A percentile compares a stretch with the other conserved stretches of the same genome.
Evolutionary conservation across 2,888 invertebrate species (phyloP).

Genomic region (Xestia c-nigrum): DNA sequence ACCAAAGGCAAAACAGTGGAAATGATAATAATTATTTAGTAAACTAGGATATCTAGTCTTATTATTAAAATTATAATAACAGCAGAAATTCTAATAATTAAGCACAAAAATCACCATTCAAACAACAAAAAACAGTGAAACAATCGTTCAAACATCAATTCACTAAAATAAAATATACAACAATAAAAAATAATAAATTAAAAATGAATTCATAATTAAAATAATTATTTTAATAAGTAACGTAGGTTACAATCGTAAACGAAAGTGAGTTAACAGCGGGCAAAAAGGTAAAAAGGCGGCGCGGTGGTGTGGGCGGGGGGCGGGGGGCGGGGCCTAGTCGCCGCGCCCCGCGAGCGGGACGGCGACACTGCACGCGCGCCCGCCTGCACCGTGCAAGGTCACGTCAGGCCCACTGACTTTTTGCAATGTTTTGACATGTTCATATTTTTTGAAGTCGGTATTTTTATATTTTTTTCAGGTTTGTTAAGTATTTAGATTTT

Average conservation of each 20-base stretch:
- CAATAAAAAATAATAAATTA: neutral
- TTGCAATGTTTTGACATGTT: slow-evolving; percentile 78
- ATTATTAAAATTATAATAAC: neutral
- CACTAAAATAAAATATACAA: neutral
- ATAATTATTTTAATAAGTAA: slow-evolving; percentile 61
- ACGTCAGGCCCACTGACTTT: slow-evolving; percentile 69
- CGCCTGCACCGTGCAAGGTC: slow-evolving; percentile 81
- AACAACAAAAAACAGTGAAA: neutral
- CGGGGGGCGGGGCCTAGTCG: slow-evolving; percentile 83
- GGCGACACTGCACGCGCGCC: slow-evolving; percentile 69
- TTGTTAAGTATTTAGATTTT: slow-evolving; percentile 1
- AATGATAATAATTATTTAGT: neutral
- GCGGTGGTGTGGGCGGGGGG: slow-evolving; percentile 85
- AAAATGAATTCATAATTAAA: slow-evolving; percentile 33
- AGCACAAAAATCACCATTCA: neutral
- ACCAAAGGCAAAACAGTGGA: neutral
- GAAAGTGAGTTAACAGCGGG: slow-evolving; percentile 82
- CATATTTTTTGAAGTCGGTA: slow-evolving; percentile 37
- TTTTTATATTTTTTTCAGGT: slow-evolving; percentile 5
- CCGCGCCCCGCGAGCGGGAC: slow-evolving; percentile 84
- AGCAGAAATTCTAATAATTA: neutral
- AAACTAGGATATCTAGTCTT: neutral
- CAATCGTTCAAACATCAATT: neutral
- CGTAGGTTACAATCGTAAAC: slow-evolving; percentile 71
- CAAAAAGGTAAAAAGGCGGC: slow-evolving; percentile 83